Evolutionary conservation across 2,113 vertebrate species (phyloP), one percentile per base, ranked within the genome.

Genomic region (Australoheros scitulus): DNA sequence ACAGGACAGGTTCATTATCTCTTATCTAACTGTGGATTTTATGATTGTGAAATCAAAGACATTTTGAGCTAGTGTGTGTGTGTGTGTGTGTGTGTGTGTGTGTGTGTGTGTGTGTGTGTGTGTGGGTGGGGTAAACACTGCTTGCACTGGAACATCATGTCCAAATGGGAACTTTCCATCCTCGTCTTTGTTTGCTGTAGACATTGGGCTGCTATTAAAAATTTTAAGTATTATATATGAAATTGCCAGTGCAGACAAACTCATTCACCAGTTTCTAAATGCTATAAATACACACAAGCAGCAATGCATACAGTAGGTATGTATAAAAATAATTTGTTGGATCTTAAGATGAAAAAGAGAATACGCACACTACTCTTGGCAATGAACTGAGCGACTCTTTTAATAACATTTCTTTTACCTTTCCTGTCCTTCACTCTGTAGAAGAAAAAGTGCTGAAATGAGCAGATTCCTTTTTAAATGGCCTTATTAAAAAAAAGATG

Each of bases 31-130:
- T 34, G 81, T 32, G 36, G 18, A 83, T 76, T 81, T 38, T 20
- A 65, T 18, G 8, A 65, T 86, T 90, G 63, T 32, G 78, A 43
- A 88, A 91, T 34, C 13, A 58, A 3, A 17, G 56, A 32, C 75
- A 77, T 7, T 50, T 20, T 60, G 2, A 32, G 24, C 5, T 1
- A 50, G 20, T 47, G 36, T 38, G 36, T 38, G 32, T 32, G 32
- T 32, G 32, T 32, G 4, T 32, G 32, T 32, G 29, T 5, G 29
- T 32, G 32, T 34, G 32, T 34, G 32, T 34, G 32, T 34, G 5
- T 34, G 32, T 34, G 32, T 34, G 32, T 34, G 32, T 34, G 6
- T 34, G 34, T 7, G 34, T 34, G 34, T 0, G 34, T 34, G 34
- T 1, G 34, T 34, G 34, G 7, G 34, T 34, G 34, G 34, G 34